phyloP scores from a whole-genome alignment of 2,888 invertebrate genomes.

The Eurois occulta region DNA sequence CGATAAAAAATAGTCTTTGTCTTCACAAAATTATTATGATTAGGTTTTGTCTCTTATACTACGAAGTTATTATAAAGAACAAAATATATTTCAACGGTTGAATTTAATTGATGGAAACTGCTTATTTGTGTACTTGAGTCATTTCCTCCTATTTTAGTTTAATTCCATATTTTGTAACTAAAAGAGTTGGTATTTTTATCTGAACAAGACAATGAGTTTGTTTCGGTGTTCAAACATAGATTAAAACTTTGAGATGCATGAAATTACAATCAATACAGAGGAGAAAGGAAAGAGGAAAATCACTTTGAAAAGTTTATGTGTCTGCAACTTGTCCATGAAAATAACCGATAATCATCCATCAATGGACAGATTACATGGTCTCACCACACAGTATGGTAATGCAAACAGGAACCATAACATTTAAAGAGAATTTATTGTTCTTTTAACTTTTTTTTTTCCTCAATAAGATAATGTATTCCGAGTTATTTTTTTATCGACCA shows the following conservation, averaged over 20 bases:
- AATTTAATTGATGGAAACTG: slow-evolving; percentile 25
- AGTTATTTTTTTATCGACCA: slow-evolving; percentile 16
- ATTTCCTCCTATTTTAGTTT: slow-evolving; percentile 16
- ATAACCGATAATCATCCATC: slow-evolving; percentile 15
- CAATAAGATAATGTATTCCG: slow-evolving; percentile 21
- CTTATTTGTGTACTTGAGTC: slow-evolving; percentile 9
- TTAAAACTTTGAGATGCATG: background rate
- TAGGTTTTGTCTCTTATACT: slow-evolving; percentile 17
- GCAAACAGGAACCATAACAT: slow-evolving; percentile 30
- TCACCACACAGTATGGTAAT: background rate
- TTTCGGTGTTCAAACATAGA: background rate
- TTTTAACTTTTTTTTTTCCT: slow-evolving; percentile 10
- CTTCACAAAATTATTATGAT: slow-evolving; percentile 36
- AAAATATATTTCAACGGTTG: slow-evolving; percentile 27
- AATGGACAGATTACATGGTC: slow-evolving; percentile 16
- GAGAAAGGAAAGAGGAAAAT: background rate
- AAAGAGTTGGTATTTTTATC: background rate
- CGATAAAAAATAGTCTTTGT: slow-evolving; percentile 56
- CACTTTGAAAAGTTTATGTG: background rate
- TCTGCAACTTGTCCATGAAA: background rate
- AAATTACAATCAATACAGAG: background rate
- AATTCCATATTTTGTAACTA: background rate
- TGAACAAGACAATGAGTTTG: background rate
- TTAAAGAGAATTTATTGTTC: slow-evolving; percentile 21
- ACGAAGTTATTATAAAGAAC: slow-evolving; percentile 24